Percentiles rank a stretch among this genome's conserved stretches.
phyloP scores from a whole-genome alignment of 2,113 vertebrate species.

The Ivindomyrus marchei region DNA sequence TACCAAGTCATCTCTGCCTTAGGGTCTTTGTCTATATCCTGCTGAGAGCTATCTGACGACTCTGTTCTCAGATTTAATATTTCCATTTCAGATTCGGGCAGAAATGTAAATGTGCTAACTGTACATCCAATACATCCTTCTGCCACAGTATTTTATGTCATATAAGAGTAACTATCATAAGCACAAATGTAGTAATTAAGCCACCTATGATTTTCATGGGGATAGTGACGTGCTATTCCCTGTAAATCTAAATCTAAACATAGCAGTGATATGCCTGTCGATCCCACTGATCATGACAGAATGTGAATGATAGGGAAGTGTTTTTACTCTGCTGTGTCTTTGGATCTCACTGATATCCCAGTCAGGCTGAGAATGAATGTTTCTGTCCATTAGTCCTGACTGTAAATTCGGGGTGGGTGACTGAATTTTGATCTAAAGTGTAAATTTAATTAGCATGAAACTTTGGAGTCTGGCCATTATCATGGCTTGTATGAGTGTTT shows the following conservation, averaged over 20 bases:
- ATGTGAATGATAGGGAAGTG: background rate
- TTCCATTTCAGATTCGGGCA: background rate
- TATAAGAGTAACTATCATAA: background rate
- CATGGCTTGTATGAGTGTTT: conserved; percentile 19
- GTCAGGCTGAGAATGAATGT: background rate
- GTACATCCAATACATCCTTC: background rate
- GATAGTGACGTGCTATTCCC: background rate
- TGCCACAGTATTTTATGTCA: background rate
- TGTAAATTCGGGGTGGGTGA: background rate
- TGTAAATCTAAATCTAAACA: background rate
- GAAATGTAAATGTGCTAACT: background rate
- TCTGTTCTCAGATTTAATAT: background rate
- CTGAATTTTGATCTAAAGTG: background rate
- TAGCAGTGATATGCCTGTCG: background rate
- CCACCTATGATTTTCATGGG: background rate
- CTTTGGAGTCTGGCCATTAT: background rate
- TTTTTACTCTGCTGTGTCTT: background rate
- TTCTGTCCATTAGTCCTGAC: background rate
- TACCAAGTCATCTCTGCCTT: background rate
- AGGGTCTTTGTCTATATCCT: background rate
- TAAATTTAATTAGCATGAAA: background rate
- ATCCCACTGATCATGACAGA: background rate
- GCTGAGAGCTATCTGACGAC: background rate
- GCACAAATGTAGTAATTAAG: background rate
- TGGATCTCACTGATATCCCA: background rate